Percentiles rank a stretch among this genome's conserved stretches.
phyloP scores from a whole-genome alignment of 64 coral and sea anemone genomes.

The Montipora efflorescens region DNA sequence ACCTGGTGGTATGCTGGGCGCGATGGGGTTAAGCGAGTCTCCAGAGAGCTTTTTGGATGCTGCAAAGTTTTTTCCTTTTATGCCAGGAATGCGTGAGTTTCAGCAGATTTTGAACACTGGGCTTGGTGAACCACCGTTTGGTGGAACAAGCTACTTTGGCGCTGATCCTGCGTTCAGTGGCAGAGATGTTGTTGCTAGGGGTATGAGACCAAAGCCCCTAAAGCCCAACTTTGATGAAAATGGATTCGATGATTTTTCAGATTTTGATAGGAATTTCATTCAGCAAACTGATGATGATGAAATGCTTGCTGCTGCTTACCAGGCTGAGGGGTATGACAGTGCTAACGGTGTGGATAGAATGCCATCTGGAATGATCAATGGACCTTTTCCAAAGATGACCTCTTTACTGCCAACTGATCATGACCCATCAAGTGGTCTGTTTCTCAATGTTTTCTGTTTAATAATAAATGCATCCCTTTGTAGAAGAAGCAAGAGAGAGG shows the following conservation, averaged over 20 bases:
- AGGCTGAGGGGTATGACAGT: conserved; percentile 20
- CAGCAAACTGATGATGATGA: conserved; percentile 20
- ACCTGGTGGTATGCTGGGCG: conserved; percentile 21
- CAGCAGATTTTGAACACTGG: conserved; percentile 4
- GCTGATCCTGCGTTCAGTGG: not conserved
- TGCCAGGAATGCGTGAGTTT: not conserved
- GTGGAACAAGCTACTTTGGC: conserved; percentile 16
- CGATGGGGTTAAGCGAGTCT: conserved; percentile 18
- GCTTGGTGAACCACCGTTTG: not conserved
- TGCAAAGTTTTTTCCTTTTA: not conserved
- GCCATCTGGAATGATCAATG: not conserved
- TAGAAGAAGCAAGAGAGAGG: not conserved
- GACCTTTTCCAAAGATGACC: not conserved
- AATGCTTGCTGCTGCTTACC: conserved; percentile 16
- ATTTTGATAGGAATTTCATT: not conserved
- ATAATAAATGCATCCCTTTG: not conserved
- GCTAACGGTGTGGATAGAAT: not conserved
- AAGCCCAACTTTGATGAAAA: not conserved
- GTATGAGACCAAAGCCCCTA: not conserved
- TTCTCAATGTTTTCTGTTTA: not conserved
- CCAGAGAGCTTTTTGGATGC: not conserved
- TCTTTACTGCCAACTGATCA: not conserved
- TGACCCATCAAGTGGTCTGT: not conserved
- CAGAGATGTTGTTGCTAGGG: conserved; percentile 1
- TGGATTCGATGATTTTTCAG: not conserved